Base-by-base conservation (phyloP, 2,888 invertebrate species). In the Phorcus lineatus region DNA sequence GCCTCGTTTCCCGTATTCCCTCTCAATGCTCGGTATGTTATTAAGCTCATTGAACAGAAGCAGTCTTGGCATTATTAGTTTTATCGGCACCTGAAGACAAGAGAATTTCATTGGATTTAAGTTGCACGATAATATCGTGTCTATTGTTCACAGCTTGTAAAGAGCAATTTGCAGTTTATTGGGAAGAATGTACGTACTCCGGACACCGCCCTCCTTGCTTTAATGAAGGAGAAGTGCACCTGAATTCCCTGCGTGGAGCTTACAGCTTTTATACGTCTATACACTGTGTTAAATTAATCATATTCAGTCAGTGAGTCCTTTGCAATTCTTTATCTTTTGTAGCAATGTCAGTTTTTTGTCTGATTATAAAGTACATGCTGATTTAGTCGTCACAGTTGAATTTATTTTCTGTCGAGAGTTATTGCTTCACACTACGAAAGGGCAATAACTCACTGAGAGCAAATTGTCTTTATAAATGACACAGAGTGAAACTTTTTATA, bases 111-210 rank as follows among this genome's bases (percentile, higher is more conserved):
- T 70, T 36, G 70, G 70, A 70, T 36, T 70, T 70, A 24, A 70
- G 70, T 70, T 70, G 36, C 70, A 70, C 40, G 70, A 36, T 70
- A 40, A 40, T 70, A 70, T 36, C 70, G 36, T 36, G n/a, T 70
- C 40, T 31, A 31, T 62, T 40, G 70, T 70, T 36, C n/a, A 16
- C 36, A 36, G 40, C 70, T 17, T 70, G 36, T 70, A 70, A 70
- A 70, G 36, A 70, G 70, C 40, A 70, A 70, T 70, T 70, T 70
- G 16, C 28, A 31, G 36, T 70, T 70, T 31, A 70, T 70, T 70
- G 40, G 31, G 3, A 19, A 40, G 70, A 36, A 36, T 70, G 70
- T 31, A 31, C 19, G 17, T 70, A 40, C 70, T 70, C 40, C 36
- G 70, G 40, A 70, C 28, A 70, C 40, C 70, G 36, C 36, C 19